A percentile compares a stretch with the other conserved stretches of the same genome.
Evolutionary conservation across 2,888 invertebrate species (phyloP).

Genomic region (Sepiola atlantica): DNA sequence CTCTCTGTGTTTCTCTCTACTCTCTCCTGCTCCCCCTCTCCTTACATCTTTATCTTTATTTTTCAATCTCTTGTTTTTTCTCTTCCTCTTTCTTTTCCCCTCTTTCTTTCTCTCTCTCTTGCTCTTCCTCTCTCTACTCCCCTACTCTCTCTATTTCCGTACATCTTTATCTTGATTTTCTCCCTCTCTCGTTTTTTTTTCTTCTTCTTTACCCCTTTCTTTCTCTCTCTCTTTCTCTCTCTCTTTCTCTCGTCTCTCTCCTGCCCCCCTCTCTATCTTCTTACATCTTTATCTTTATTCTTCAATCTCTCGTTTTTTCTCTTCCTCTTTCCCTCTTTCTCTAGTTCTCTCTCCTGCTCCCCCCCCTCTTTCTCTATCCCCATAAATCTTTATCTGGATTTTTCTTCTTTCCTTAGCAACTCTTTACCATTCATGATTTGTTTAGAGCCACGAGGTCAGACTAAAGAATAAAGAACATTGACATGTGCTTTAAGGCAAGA

Average conservation of each 20-base stretch:
- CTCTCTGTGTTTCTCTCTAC: not conserved
- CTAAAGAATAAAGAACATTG: not conserved
- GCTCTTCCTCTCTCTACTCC: not conserved
- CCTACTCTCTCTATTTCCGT: too few relatives aligned
- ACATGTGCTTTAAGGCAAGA: not conserved
- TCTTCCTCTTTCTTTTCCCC: not conserved
- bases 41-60: not conserved
- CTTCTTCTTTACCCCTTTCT: too few relatives aligned
- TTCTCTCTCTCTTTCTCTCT: not conserved
- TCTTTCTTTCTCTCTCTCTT: not conserved
- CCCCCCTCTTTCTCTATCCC: not conserved
- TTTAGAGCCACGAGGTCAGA: not conserved
- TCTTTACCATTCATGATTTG: not conserved
- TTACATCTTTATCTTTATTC: too few relatives aligned
- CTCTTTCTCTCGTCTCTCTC: not conserved
- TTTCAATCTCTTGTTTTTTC: not conserved
- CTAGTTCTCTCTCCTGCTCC: not conserved
- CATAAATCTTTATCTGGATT: too few relatives aligned
- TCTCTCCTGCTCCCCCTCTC: not conserved
- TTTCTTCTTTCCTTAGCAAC: not conserved
- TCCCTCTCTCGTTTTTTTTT: too few relatives aligned
- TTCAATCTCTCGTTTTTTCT: not conserved
- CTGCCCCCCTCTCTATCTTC: too few relatives aligned
- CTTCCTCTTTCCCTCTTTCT: not conserved
- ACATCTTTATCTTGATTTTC: too few relatives aligned